phyloP scores from a whole-genome alignment of 2,888 invertebrate species.

The Atethmia centrago region DNA sequence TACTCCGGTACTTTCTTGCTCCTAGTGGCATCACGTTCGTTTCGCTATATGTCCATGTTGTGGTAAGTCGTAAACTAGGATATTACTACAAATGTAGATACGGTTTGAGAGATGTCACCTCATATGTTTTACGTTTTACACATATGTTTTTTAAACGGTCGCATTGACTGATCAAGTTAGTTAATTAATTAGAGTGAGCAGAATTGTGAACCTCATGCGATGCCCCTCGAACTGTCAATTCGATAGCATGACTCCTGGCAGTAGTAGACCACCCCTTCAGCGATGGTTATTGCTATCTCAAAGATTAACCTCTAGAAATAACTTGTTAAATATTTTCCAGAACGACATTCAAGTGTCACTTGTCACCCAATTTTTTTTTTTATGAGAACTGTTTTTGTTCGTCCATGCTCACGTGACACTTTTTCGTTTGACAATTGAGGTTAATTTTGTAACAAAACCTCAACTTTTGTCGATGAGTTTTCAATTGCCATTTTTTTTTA shows the following conservation, averaged over 20 bases:
- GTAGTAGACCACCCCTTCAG: neutral
- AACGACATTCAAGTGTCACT: neutral
- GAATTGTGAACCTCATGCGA: neutral
- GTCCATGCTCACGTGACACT: neutral
- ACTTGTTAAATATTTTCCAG: neutral
- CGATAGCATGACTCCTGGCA: neutral
- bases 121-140: constrained; percentile 6
- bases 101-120: constrained; percentile 7
- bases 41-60: constrained; percentile 4
- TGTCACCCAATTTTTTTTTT: too few relatives aligned
- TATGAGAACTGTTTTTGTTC: too few relatives aligned
- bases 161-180: constrained; percentile 2
- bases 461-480: neutral
- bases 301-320: neutral
- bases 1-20: constrained; percentile 11
- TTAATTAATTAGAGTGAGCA: constrained; percentile 8
- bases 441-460: neutral
- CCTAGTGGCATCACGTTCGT: constrained; percentile 12
- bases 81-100: constrained; percentile 25
- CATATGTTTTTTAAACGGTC: neutral
- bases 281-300: neutral
- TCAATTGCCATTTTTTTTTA: neutral
- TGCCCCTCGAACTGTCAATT: neutral
- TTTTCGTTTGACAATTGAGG: neutral
- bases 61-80: constrained; percentile 27